Base-by-base conservation (phyloP, 64 coral and sea anemone species). In the Stichodactyla mertensii region DNA sequence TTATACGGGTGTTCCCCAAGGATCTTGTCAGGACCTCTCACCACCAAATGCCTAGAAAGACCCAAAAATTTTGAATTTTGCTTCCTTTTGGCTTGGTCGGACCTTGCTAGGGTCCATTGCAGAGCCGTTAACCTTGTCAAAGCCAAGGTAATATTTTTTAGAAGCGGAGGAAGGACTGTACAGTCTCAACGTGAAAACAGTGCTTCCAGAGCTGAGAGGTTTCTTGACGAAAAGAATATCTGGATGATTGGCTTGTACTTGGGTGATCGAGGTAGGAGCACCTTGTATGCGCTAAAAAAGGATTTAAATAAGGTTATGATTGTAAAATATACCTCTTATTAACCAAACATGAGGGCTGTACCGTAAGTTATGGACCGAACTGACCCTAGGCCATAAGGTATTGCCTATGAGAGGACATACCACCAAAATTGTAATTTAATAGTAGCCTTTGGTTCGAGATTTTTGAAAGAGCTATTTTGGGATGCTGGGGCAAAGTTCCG, bases 221-320 rank as follows among this genome's bases (percentile, higher is more conserved):
- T 74, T 74, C 69, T 74, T 74, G 69, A 74, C 24, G 10, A 74
- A 74, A 74, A 74, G 69, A 19, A 74, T 74, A 5, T 74, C 69
- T 74, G 69, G 69, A 12, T 74, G 4, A n/a, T 11, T 74, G 69
- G 69, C 23, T 74, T 74, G 16, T 2, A 74, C 69, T 11, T 31
- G n/a, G n/a, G 23, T 9, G 24, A 74, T 74, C 11, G 69, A 74
- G n/a, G 69, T 74, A 31, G 36, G 69, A 12, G n/a, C 5, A 11
- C 20, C 27, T 26, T 12, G 22, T 11, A 31, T 10, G 24, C 26
- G 1, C 69, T 74, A 23, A 11, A 74, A 74, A 74, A 74, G 23
- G 4, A 74, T 28, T 10, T 9, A 10, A 31, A 27, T 27, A 11
- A 74, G 11, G 4, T 13, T 26, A 27, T 11, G 8, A 27, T 20